Evolutionary conservation across 2,797 vertebrate genomes (phyloP), one percentile per base, ranked within the genome.

Genomic region (Neostethus bicornis): DNA sequence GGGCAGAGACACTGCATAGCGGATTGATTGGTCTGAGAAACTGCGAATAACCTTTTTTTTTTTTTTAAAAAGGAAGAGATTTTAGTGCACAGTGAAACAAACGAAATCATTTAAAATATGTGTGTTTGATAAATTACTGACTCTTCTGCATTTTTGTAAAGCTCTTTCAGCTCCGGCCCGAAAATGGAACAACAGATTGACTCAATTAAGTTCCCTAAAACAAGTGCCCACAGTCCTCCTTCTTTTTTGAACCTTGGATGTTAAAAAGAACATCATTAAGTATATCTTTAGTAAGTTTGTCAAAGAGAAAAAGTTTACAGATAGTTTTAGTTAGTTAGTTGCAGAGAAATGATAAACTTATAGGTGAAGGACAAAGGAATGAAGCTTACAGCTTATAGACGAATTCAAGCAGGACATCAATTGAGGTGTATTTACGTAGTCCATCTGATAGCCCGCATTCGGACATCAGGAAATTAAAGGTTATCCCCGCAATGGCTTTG

Each of bases 141-240:
- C 96, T 94, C 90, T 75, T 96, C 93, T 52, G 90, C 80, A 61
- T 80, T 89, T 64, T 78, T 79, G 34, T 92, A 95, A 46, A 96
- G 92, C 28, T 61, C 83, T 52, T 84, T 93, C 55, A 93, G 51
- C 12, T 91, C 80, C 34, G 49, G 7, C 2, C 29, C n/a, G 45
- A 76, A 75, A 41, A 84, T 72, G 34, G 70, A 76, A 68, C 54
- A 89, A 10, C 3, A 73, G 84, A 60, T 71, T 89, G 12, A 53
- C 77, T 60, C 53, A 8, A 96, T 90, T 85, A 92, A 90, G 82
- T 91, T 92, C 66, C 92, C 90, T 63, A 96, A 81, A 55, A 94
- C 92, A 81, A 98, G 86, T 74, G 95, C 92, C 97, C 97, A 99
- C 10, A 98, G 89, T 66, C 91, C 90, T 51, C 97, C 96, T 14